Evolutionary conservation across 2,797 vertebrate species (phyloP), one percentile per base, ranked within the genome.

Genomic region (Aphelocoma californica): DNA sequence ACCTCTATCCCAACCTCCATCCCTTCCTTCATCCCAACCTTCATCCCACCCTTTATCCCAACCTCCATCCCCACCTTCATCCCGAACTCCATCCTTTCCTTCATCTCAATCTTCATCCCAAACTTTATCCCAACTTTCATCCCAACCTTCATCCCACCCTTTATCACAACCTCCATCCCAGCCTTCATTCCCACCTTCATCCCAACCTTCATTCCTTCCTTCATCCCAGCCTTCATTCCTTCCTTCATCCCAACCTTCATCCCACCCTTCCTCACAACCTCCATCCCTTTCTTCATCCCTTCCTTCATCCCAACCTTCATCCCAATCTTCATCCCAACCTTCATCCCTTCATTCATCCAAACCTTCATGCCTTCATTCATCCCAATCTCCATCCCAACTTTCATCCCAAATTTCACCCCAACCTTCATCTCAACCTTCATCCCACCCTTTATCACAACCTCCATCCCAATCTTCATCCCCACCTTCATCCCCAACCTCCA

Each of bases 401-500:
- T 5, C 16, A 17, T 9, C 31, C 32, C 42, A 7, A 5, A 23
- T 16, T 10, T 28, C 26, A 50, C 17, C 50, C 57, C 57, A 9
- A 3, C 8, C 58, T 42, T 10, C 19, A 31, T 9, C 28, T 28
- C 60, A 6, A 5, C n/a, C n/a, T n/a, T n/a, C n/a, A n/a, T n/a
- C n/a, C n/a, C n/a, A n/a, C n/a, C 38, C 29, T 31, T 5, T 21
- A 31, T 31, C 51, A 28, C 51, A 2, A 4, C 9, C 18, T 21
- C 7, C 14, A 21, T 31, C 38, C 58, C 34, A 5, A 1, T 13
- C 60, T 61, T 3, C 15, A 50, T 50, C 26, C 26, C 48, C 26
- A 10, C 36, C 9, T 3, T 1, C 5, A 15, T 31, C n/a, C 36
- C 38, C 38, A 10, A 2, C 6, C 7, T 21, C 2, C 9, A 32